Conservation (phyloP, 2,797 vertebrate species). For the Pangasius larnaudii region DNA sequence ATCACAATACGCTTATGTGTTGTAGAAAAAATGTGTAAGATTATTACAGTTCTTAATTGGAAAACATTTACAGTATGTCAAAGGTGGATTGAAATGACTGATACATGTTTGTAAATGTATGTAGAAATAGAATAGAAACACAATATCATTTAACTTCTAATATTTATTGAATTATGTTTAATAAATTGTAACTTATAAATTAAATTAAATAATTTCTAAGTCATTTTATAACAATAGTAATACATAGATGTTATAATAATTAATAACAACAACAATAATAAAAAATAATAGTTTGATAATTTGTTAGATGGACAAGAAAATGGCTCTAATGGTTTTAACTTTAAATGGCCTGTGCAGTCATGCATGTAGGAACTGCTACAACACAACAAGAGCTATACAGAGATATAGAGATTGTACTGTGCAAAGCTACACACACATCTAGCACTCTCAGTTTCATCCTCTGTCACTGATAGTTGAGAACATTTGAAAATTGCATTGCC, state of each 20-base stretch:
- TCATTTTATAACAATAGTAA: not conserved
- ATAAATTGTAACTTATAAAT: not conserved
- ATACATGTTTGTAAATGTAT: not conserved
- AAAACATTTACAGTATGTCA: not conserved
- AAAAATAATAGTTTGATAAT: not conserved
- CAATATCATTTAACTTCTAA: not conserved
- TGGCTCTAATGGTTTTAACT: not conserved
- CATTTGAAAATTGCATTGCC: conserved; percentile 54
- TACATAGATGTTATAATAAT: not conserved
- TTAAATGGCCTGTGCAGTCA: conserved; percentile 31
- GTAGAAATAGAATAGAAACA: not conserved
- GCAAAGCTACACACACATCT: conserved; percentile 41
- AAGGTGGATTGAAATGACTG: not conserved
- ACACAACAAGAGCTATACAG: conserved; percentile 5
- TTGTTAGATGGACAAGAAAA: not conserved
- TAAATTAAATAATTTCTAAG: not conserved
- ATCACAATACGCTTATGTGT: not conserved
- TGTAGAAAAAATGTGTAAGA: not conserved
- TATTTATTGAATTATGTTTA: not conserved
- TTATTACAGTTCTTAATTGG: not conserved
- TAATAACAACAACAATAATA: not conserved
- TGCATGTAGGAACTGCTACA: conserved; percentile 25
- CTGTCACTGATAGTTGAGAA: conserved; percentile 66
- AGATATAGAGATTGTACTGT: not conserved
- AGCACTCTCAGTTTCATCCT: conserved; percentile 72